Evolutionary conservation across 2,888 invertebrate genomes (phyloP).

Genomic region (Pollenia griseotomentosa): DNA sequence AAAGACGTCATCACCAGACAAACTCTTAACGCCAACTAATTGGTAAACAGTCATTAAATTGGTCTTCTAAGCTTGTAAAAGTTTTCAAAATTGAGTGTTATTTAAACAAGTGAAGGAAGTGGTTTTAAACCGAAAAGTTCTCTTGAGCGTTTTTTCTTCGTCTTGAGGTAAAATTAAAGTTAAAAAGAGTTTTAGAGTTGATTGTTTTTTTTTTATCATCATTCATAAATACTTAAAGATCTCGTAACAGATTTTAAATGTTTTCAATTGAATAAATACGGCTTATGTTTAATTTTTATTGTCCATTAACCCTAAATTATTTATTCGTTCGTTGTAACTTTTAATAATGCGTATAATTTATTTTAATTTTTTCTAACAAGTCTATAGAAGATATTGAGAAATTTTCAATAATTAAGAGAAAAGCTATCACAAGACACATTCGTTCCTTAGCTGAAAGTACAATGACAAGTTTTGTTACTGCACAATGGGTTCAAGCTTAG

Average conservation of each 20-base stretch:
- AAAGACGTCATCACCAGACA: constrained; percentile 60
- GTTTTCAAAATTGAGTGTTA: neutral
- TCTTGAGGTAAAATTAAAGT: neutral
- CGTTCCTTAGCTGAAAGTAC: no score
- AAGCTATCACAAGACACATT: no score
- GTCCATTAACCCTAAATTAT: constrained; percentile 47
- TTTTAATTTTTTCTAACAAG: neutral
- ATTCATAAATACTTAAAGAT: constrained; percentile 21
- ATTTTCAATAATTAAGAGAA: no score
- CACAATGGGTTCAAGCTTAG: no score
- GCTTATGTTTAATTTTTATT: neutral
- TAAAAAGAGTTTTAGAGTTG: neutral
- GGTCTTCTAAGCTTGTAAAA: constrained; percentile 22
- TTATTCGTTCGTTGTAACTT: neutral
- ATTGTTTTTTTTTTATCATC: neutral
- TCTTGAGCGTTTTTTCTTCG: constrained; percentile 55
- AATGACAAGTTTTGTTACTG: no score
- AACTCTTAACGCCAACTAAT: constrained; percentile 67
- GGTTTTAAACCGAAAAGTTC: neutral
- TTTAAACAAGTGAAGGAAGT: constrained; percentile 16
- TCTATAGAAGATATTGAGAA: no score
- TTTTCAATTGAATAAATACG: constrained; percentile 37
- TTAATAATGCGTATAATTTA: neutral
- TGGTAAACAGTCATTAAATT: constrained; percentile 52
- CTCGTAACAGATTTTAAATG: constrained; percentile 11